Evolutionary conservation across 2,113 vertebrate genomes (phyloP).

Genomic region (Boulengeromyrus knoepffleri): DNA sequence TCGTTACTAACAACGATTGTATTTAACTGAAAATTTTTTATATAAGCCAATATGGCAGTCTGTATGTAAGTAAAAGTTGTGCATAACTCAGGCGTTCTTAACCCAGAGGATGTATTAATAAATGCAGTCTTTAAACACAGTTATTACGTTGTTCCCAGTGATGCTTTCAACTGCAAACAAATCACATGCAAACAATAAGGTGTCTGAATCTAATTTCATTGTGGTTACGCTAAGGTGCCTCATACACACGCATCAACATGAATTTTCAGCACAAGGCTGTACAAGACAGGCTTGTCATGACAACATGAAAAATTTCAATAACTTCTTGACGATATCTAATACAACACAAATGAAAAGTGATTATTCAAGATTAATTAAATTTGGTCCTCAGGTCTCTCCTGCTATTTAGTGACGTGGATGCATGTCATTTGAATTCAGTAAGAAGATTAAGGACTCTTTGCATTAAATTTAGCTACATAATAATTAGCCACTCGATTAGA

Average conservation of each 20-base stretch:
- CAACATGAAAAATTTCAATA: conserved; percentile 6
- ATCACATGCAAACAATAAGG: background rate
- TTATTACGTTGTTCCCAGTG: background rate
- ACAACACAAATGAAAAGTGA: background rate
- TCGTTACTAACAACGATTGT: background rate
- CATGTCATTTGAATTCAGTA: conserved; percentile 9
- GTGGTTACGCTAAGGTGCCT: background rate
- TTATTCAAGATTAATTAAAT: conserved; percentile 9
- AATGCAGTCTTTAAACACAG: background rate
- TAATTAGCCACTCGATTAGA: conserved; percentile 44
- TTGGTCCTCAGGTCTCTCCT: conserved; percentile 3
- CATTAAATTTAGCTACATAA: conserved; percentile 39
- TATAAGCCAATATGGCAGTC: background rate
- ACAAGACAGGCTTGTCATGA: background rate
- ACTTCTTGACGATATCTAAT: conserved; percentile 5
- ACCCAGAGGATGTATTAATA: background rate
- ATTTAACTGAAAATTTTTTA: background rate
- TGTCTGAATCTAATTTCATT: background rate
- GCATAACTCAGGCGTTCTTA: background rate
- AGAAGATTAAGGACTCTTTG: conserved; percentile 34
- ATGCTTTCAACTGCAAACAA: background rate
- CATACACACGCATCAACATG: background rate
- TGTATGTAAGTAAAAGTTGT: background rate
- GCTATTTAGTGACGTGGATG: conserved; percentile 9
- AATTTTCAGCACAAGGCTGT: background rate